Evolutionary conservation across 2,113 vertebrate species (phyloP).

Genomic region (Pimephales promelas): DNA sequence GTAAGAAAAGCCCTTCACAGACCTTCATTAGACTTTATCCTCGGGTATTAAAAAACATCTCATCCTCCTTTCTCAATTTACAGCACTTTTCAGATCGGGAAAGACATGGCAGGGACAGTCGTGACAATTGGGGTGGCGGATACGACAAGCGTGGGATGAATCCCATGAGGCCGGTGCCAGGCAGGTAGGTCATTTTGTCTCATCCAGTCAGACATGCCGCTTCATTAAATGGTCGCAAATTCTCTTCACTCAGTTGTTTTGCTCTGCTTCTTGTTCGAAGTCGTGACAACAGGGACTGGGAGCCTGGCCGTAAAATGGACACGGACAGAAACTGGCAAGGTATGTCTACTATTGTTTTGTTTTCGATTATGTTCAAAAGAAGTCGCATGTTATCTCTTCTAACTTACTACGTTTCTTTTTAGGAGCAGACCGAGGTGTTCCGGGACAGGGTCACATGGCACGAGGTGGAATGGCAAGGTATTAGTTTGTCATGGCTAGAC

Average conservation of each 20-base stretch:
- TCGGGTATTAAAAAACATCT: not conserved
- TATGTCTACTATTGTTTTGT: conserved; percentile 4
- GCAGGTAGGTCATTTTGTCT: not conserved
- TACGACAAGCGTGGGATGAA: conserved; percentile 81
- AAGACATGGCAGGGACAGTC: conserved; percentile 83
- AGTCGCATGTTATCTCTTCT: not conserved
- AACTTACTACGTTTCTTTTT: conserved; percentile 9
- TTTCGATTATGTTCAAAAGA: not conserved
- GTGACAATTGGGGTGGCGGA: conserved; percentile 81
- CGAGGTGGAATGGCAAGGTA: conserved; percentile 85
- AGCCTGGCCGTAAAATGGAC: conserved; percentile 85
- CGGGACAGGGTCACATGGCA: conserved; percentile 79
- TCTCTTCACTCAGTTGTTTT: not conserved
- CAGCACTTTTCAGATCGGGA: conserved; percentile 92
- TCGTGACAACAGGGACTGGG: conserved; percentile 84
- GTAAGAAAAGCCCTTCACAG: conserved; percentile 52
- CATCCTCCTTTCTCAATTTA: conserved; percentile 44
- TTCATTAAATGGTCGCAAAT: too few species aligned
- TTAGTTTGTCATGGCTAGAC: not conserved
- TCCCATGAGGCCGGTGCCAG: conserved; percentile 57
- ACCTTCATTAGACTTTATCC: not conserved
- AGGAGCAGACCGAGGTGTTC: conserved; percentile 83
- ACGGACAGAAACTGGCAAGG: conserved; percentile 86
- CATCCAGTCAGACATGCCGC: too few species aligned
- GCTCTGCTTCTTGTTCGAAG: conserved; percentile 29